A percentile compares a stretch with the other conserved stretches of the same genome.
phyloP scores from a whole-genome alignment of 1,140 invertebrate species.

The Lysiphlebus fabarum region DNA sequence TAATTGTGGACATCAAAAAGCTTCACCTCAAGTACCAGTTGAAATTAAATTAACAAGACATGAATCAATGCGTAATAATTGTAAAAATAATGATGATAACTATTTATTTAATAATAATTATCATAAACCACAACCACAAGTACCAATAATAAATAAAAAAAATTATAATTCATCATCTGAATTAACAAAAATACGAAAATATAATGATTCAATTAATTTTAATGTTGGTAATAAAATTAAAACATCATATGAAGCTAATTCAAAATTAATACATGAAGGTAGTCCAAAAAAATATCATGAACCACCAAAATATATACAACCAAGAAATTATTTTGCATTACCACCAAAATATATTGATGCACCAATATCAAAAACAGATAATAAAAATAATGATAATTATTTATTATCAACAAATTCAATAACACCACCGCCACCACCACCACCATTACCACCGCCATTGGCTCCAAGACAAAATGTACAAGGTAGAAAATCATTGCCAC shows the following conservation, averaged over 20 bases:
- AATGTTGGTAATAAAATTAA: constrained; percentile 33
- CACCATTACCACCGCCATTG: constrained; percentile 45
- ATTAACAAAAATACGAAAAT: constrained; percentile 29
- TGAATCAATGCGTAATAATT: constrained; percentile 44
- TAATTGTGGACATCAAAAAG: constrained; percentile 42
- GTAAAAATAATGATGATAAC: constrained; percentile 35
- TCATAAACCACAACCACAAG: constrained; percentile 50
- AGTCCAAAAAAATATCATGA: constrained; percentile 43
- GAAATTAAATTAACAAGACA: constrained; percentile 43
- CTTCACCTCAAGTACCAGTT: constrained; percentile 42
- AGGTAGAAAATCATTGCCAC: constrained; percentile 45
- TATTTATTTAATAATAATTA: constrained; percentile 30
- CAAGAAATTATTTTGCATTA: constrained; percentile 36
- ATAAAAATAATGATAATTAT: too few species aligned
- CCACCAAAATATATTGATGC: constrained; percentile 41
- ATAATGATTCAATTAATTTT: constrained; percentile 29
- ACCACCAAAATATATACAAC: constrained; percentile 40
- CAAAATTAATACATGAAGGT: constrained; percentile 35
- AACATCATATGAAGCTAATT: constrained; percentile 39
- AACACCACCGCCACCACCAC: constrained; percentile 28
- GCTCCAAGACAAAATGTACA: constrained; percentile 46
- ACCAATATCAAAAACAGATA: constrained; percentile 32
- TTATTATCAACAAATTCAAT: constrained; percentile 26
- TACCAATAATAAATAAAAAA: constrained; percentile 34
- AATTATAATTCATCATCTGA: constrained; percentile 33